phyloP scores from a whole-genome alignment of 2,888 invertebrate species.

The Encarsia formosa region DNA sequence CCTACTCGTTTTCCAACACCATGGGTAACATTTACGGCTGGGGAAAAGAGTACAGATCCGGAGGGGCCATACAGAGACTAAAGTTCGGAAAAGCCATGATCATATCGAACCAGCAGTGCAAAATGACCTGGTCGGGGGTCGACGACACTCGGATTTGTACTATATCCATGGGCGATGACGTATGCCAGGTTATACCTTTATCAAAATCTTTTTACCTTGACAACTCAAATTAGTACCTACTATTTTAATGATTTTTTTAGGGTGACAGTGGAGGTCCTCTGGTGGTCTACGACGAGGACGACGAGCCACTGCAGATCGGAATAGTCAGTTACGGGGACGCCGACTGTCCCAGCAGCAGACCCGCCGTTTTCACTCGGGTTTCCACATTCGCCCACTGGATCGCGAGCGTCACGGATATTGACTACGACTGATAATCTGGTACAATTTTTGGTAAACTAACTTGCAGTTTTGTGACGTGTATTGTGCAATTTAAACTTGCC shows the following conservation, averaged over 20 bases:
- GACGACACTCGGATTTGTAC: slow-evolving; percentile 31
- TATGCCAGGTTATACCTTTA: slow-evolving; percentile 32
- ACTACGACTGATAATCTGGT: slow-evolving; percentile 8
- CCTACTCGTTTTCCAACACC: background rate
- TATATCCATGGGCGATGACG: slow-evolving; percentile 22
- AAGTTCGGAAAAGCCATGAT: slow-evolving; percentile 31
- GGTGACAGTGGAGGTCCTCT: slow-evolving; percentile 39
- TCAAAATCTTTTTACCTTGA: background rate
- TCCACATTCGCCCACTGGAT: slow-evolving; percentile 31
- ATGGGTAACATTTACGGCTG: slow-evolving; percentile 30
- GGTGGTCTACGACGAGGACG: slow-evolving; percentile 13
- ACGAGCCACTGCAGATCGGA: slow-evolving; percentile 32
- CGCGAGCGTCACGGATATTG: slow-evolving; percentile 24
- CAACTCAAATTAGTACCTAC: background rate
- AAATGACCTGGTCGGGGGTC: slow-evolving; percentile 25
- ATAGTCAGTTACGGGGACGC: slow-evolving; percentile 36
- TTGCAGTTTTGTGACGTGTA: too few relatives aligned
- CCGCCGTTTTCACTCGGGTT: slow-evolving; percentile 33
- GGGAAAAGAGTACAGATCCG: slow-evolving; percentile 25
- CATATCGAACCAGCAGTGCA: slow-evolving; percentile 28
- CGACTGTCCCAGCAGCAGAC: slow-evolving; percentile 31
- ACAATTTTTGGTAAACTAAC: too few relatives aligned
- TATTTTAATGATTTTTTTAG: slow-evolving; percentile 18
- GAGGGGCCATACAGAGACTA: slow-evolving; percentile 11
- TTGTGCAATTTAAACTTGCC: too few relatives aligned